phyloP scores from a whole-genome alignment of 2,797 vertebrate species.

The Tiaroga cobitis region DNA sequence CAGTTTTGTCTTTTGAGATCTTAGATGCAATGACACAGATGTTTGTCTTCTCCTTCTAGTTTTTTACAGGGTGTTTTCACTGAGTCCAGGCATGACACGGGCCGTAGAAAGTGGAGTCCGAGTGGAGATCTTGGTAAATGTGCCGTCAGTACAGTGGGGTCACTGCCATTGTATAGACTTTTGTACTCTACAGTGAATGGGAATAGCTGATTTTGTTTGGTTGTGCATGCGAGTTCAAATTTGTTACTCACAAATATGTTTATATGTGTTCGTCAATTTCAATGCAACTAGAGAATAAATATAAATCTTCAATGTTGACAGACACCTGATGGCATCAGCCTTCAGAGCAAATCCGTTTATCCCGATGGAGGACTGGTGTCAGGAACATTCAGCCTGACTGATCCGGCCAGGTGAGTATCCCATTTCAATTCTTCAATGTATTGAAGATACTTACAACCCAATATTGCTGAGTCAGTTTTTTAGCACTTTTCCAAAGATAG shows the following conservation, averaged over 20 bases:
- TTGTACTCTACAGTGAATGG: neutral
- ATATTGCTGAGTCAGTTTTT: neutral
- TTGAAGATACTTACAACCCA: neutral
- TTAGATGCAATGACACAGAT: neutral
- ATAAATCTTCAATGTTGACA: neutral
- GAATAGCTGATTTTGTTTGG: neutral
- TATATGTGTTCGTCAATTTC: neutral
- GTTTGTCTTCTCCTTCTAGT: slow-evolving; percentile 59
- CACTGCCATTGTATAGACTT: no score
- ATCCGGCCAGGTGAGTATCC: slow-evolving; percentile 2
- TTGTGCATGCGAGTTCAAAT: neutral
- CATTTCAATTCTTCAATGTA: neutral
- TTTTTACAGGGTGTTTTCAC: slow-evolving; percentile 72
- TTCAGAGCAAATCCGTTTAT: slow-evolving; percentile 22
- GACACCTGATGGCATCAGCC: slow-evolving; percentile 35
- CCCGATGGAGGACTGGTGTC: slow-evolving; percentile 9
- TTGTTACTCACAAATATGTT: neutral
- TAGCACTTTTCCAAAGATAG: neutral
- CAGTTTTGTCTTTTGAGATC: neutral
- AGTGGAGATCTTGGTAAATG: slow-evolving; percentile 72
- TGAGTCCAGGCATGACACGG: slow-evolving; percentile 70
- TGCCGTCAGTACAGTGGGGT: neutral
- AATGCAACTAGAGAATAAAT: no score
- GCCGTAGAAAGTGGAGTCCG: slow-evolving; percentile 52
- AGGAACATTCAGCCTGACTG: slow-evolving; percentile 24